Percentiles rank a stretch among this genome's conserved stretches.
Conservation (phyloP, 2,888 invertebrate genomes). For the Drosophila mulleri region DNA sequence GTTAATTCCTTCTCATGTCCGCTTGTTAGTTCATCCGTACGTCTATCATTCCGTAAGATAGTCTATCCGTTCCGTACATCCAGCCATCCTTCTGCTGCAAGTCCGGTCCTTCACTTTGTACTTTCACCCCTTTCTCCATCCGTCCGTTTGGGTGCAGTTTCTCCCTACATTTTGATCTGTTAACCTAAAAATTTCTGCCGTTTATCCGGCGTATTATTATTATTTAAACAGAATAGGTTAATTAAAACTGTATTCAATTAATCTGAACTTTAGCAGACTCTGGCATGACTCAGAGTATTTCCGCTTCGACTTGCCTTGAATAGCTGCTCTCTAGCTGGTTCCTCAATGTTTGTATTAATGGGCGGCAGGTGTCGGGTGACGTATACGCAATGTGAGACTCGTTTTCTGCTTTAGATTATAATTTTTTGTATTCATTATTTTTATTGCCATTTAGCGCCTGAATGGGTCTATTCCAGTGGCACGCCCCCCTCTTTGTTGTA, state of each 20-base stretch:
- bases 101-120: too few relatives aligned
- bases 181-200: too few relatives aligned
- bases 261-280: not conserved
- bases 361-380: conserved; percentile 11
- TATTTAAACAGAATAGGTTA: too few relatives aligned
- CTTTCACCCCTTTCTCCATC: too few relatives aligned
- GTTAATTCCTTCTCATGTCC: too few relatives aligned
- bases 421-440: not conserved
- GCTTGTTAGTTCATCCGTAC: too few relatives aligned
- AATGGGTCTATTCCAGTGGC: not conserved
- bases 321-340: not conserved
- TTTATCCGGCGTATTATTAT: too few relatives aligned
- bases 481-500: conserved; percentile 19
- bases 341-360: not conserved
- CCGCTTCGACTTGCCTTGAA: not conserved
- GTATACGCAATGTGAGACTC: conserved; percentile 21
- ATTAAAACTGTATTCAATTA: not conserved
- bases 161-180: too few relatives aligned
- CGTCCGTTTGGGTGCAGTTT: too few relatives aligned
- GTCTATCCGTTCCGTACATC: too few relatives aligned
- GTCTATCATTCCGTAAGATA: too few relatives aligned
- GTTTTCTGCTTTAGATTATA: not conserved
- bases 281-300: conserved; percentile 3
- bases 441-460: conserved; percentile 30
- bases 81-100: too few relatives aligned